These are phyloP conservation scores for Delphinapterus leucas DNA, from an alignment of 2,113 vertebrate genomes.

Conservation along the genomic window DNA sequence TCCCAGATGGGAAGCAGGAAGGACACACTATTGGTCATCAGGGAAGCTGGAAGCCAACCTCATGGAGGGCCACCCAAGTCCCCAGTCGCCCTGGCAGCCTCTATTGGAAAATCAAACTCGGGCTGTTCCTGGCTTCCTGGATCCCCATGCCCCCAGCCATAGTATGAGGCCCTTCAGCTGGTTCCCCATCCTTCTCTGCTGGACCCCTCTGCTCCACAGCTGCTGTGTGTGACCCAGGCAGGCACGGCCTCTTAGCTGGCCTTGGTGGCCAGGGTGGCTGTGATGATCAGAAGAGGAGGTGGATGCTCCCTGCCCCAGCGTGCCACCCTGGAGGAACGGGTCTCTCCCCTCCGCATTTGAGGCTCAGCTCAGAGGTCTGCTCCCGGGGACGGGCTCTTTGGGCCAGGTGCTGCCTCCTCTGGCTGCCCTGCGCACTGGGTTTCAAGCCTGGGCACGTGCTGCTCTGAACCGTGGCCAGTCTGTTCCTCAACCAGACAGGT, in stretches of 20 bases:
- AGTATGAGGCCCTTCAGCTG: not conserved
- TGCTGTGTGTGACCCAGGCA: not conserved
- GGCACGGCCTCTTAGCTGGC: not conserved
- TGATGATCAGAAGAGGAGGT: not conserved
- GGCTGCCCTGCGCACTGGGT: accelerated
- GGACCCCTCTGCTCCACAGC: not conserved
- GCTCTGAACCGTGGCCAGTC: not conserved
- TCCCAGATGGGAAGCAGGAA: not conserved
- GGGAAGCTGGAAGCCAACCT: not conserved
- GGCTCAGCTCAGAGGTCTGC: not conserved
- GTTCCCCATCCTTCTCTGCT: accelerated
- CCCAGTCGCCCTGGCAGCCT: not conserved
- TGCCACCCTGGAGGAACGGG: not conserved
- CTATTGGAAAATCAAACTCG: not conserved
- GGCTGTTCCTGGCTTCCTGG: not conserved
- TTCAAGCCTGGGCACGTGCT: not conserved
- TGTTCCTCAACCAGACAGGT: not conserved
- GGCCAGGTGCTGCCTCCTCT: accelerated
- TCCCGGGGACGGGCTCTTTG: not conserved
- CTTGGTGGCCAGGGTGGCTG: accelerated
- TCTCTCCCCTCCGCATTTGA: not conserved
- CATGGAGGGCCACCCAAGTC: not conserved
- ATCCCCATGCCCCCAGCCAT: accelerated
- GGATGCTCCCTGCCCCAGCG: accelerated
- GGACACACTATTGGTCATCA: not conserved